Evolutionary conservation across 2,888 invertebrate genomes (phyloP), one percentile per base, ranked within the genome.

Genomic region (Cryptus viduatorius): DNA sequence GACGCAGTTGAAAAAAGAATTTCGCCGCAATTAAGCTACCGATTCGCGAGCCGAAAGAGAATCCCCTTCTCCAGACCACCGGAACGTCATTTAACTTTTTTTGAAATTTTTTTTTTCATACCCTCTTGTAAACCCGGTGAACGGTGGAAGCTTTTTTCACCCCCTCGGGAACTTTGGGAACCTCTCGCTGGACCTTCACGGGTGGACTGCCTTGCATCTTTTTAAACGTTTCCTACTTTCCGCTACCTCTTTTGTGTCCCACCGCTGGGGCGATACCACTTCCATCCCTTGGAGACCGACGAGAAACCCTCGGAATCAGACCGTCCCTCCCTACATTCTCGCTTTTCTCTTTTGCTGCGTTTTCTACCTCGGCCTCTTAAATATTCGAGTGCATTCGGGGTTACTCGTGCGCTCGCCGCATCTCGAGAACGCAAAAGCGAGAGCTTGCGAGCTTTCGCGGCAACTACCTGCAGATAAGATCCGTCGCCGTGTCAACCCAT

Each of bases 381-480:
- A 82, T 82, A 82, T 84, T 79, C 77, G 72, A 84, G 82, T 73
- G 68, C 53, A 79, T 72, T 82, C 46, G 42, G 64, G 59, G 46
- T 50, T 59, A 61, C 75, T 67, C 68, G 68, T 53, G 65, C 69
- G 69, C 46, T 75, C 48, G 44, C 19, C n/a, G 10, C 53, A 37
- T 72, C 64, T 65, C 31, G 31, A 24, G 50, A 64, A 71, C 37
- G 73, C 19, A n/a, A 29, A 61, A 31, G 50, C 48, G 56, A 29
- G 50, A 50, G 50, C 68, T 80, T 69, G 46, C 64, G 73, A 77
- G 80, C 48, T 79, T 64, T 19, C 79, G 46, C 80, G 69, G 37
- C 24, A 77, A 76, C 61, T 29, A 68, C 44, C 29, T 65, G 61
- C 68, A 72, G 56, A 75, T 68, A 72, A 68, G 56, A 37, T 14